These are phyloP conservation scores for Chymomyza costata DNA, from an alignment of 1,140 invertebrate species.

Conservation along the genomic window DNA sequence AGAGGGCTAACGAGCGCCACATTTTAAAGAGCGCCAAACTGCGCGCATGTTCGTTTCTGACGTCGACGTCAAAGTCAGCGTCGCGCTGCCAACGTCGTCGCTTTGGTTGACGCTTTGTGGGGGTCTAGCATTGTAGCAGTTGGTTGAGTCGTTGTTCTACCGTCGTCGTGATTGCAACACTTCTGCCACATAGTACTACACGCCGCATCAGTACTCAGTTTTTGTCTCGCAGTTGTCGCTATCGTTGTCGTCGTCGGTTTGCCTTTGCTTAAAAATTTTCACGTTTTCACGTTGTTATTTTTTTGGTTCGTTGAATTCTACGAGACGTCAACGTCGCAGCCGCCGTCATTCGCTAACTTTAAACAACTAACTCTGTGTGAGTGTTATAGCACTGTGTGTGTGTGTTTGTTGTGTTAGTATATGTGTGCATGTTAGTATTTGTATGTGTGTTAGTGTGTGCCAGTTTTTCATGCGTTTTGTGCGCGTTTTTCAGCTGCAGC, in stretches of 20 bases:
- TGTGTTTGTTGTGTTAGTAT: slow-evolving; percentile 7
- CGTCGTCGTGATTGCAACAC: slow-evolving; percentile 73
- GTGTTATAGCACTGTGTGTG: slow-evolving; percentile 5
- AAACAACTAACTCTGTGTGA: slow-evolving; percentile 35
- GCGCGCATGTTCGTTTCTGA: too few relatives aligned
- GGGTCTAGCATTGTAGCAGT: slow-evolving; percentile 49
- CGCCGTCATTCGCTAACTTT: slow-evolving; percentile 26
- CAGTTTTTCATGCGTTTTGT: slow-evolving; percentile 61
- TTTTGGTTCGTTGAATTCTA: slow-evolving; percentile 20
- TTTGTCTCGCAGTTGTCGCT: too few relatives aligned
- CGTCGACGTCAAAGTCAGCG: too few relatives aligned
- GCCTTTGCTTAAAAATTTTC: slow-evolving; percentile 31
- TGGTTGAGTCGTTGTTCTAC: slow-evolving; percentile 73
- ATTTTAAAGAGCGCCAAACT: too few relatives aligned
- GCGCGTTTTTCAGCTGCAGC: slow-evolving; percentile 42
- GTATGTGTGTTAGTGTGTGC: slow-evolving; percentile 37
- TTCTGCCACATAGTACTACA: slow-evolving; percentile 26
- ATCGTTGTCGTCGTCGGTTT: slow-evolving; percentile 11
- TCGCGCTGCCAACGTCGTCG: slow-evolving; percentile 7
- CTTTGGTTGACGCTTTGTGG: slow-evolving; percentile 41
- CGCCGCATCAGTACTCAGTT: neutral
- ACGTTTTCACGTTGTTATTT: slow-evolving; percentile 25
- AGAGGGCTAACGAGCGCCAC: neutral
- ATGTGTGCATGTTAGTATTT: slow-evolving; percentile 8
- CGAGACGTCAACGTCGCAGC: slow-evolving; percentile 24